These are phyloP conservation scores for Pseudomyrmex pallidus DNA, from an alignment of 1,140 invertebrate genomes.

Conservation along the genomic window DNA sequence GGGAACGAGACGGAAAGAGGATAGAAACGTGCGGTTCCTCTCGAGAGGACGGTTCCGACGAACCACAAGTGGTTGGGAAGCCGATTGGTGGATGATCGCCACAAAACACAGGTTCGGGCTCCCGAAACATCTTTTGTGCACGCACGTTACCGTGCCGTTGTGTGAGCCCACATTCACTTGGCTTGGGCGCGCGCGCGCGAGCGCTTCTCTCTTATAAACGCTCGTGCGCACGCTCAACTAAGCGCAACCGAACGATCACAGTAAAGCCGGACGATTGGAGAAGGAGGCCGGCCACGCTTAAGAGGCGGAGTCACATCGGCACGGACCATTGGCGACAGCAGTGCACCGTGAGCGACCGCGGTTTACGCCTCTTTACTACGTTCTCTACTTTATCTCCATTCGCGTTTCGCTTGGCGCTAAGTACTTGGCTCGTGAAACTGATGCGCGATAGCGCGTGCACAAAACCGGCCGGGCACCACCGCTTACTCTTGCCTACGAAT, in stretches of 20 bases:
- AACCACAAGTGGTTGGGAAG: conserved; percentile 60
- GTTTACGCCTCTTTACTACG: conserved; percentile 80
- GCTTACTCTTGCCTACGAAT: conserved; percentile 13
- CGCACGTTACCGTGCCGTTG: neutral
- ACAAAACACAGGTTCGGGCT: conserved; percentile 18
- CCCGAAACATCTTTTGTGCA: neutral
- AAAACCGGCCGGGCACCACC: conserved; percentile 23
- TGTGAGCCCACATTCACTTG: conserved; percentile 20
- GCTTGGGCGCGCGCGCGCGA: conserved; percentile 26
- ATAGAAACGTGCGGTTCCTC: neutral
- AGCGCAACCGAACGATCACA: conserved; percentile 59
- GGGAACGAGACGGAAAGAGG: conserved; percentile 19
- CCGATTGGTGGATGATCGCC: conserved; percentile 53
- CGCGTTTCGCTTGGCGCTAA: conserved; percentile 39
- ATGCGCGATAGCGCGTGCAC: conserved; percentile 28
- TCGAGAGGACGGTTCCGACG: neutral
- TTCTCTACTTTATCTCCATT: conserved; percentile 32
- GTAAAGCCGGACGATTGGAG: conserved; percentile 60
- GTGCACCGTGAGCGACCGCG: conserved; percentile 75
- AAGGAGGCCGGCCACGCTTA: conserved; percentile 75
- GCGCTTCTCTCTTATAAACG: conserved; percentile 27
- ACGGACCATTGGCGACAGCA: conserved; percentile 82
- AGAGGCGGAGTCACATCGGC: conserved; percentile 81
- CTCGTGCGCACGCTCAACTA: conserved; percentile 75
- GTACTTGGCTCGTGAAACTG: conserved; percentile 45